Conservation (phyloP, 1,140 invertebrate species). For the Phenacoccus solenopsis region DNA sequence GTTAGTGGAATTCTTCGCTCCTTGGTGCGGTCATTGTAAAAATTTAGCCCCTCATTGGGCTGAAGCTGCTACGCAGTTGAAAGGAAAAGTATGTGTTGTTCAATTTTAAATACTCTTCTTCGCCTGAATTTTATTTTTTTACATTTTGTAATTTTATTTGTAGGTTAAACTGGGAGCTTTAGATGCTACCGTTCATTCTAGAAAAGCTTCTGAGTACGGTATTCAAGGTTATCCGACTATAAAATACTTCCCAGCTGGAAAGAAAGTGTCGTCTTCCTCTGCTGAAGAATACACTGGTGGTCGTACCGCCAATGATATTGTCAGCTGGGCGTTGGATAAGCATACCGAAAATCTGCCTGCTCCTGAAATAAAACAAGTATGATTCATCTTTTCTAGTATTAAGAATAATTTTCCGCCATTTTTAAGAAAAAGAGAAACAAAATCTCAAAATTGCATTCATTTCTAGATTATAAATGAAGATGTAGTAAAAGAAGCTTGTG, state of each 20-base stretch:
- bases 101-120: neutral
- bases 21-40: conserved; percentile 85
- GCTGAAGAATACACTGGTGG: conserved; percentile 77
- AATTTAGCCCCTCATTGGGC: conserved; percentile 63
- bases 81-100: conserved; percentile 57
- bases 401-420: neutral
- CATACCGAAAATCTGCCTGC: conserved; percentile 71
- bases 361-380: conserved; percentile 73
- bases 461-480: conserved; percentile 43
- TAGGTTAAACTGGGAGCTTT: conserved; percentile 85
- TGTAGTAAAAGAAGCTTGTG: conserved; percentile 59
- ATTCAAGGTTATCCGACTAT: conserved; percentile 95
- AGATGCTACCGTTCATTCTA: conserved; percentile 85
- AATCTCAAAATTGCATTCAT: too few relatives aligned
- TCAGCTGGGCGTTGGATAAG: conserved; percentile 79
- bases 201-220: conserved; percentile 61
- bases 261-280: conserved; percentile 50
- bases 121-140: neutral
- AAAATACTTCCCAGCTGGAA: conserved; percentile 80
- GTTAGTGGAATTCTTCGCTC: conserved; percentile 90
- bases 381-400: neutral
- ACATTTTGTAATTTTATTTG: conserved; percentile 14
- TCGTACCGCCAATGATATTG: conserved; percentile 80
- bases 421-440: too few relatives aligned
- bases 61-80: conserved; percentile 81